phyloP scores from a whole-genome alignment of 2,797 vertebrate species.

The Lagodon rhomboides region DNA sequence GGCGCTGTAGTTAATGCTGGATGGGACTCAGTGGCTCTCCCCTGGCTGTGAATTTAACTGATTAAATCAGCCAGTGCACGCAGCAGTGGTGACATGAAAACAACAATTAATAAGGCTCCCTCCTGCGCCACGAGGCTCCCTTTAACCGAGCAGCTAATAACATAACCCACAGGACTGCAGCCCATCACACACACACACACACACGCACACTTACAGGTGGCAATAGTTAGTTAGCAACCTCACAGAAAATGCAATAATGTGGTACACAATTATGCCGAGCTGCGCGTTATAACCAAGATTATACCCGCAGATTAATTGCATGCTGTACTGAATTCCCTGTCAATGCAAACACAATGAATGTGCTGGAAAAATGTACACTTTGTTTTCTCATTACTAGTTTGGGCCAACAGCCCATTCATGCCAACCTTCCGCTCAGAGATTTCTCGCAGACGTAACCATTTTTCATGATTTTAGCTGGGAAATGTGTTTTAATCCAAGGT shows the following conservation, averaged over 20 bases:
- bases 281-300: conserved; percentile 44
- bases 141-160: conserved; percentile 94
- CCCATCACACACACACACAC: conserved; percentile 74
- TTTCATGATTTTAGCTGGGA: too few relatives aligned
- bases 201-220: conserved; percentile 71
- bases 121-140: conserved; percentile 80
- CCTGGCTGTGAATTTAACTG: conserved; percentile 90
- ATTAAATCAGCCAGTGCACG: conserved; percentile 92
- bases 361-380: conserved; percentile 9
- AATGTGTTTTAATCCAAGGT: background rate
- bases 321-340: conserved; percentile 26
- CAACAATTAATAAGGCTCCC: conserved; percentile 92
- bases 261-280: conserved; percentile 29
- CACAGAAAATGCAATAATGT: conserved; percentile 54
- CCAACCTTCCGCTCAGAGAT: background rate
- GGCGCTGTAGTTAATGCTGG: conserved; percentile 84
- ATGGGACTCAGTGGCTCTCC: conserved; percentile 83
- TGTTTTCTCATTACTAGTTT: conserved; percentile 14
- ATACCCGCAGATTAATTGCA: conserved; percentile 47
- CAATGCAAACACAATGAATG: conserved; percentile 23
- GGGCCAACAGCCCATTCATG: background rate
- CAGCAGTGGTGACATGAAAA: conserved; percentile 90
- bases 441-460: too few relatives aligned
- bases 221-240: conserved; percentile 64
- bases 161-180: conserved; percentile 86